These are phyloP conservation scores for Mactromeris polynyma DNA, from an alignment of 2,888 invertebrate species.

Conservation along the genomic window DNA sequence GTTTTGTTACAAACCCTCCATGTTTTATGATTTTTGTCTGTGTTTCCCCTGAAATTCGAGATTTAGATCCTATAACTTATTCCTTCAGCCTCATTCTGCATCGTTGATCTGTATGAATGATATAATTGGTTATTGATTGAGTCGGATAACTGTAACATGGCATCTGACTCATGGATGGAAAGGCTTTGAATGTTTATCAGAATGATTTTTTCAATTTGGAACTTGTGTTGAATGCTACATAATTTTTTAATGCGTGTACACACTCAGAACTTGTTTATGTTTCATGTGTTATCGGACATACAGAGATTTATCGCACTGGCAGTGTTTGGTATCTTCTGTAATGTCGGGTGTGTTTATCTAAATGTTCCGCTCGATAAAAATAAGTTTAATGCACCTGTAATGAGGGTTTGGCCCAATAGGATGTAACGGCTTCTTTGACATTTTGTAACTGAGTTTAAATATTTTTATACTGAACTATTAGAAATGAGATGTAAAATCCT, in stretches of 20 bases:
- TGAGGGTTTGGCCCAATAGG: too few relatives aligned
- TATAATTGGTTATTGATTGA: slow-evolving; percentile 10
- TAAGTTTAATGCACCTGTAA: too few relatives aligned
- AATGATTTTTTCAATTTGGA: not conserved
- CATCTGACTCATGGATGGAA: not conserved
- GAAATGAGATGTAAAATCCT: too few relatives aligned
- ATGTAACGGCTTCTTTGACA: too few relatives aligned
- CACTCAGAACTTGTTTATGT: not conserved
- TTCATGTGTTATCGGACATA: too few relatives aligned
- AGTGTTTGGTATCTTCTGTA: not conserved
- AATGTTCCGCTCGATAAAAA: too few relatives aligned
- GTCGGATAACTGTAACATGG: not conserved
- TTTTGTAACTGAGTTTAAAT: too few relatives aligned
- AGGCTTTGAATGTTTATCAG: not conserved
- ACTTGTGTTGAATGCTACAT: not conserved
- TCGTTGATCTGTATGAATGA: not conserved
- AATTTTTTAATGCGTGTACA: not conserved
- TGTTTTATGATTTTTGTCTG: not conserved
- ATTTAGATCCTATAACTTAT: not conserved
- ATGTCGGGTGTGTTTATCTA: too few relatives aligned
- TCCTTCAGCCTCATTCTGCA: not conserved
- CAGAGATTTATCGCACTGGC: not conserved
- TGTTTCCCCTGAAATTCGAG: not conserved
- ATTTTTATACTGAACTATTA: too few relatives aligned
- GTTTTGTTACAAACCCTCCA: not conserved